phyloP scores from a whole-genome alignment of 1,140 invertebrate species.

The Ceratoteleas bidentatus region DNA sequence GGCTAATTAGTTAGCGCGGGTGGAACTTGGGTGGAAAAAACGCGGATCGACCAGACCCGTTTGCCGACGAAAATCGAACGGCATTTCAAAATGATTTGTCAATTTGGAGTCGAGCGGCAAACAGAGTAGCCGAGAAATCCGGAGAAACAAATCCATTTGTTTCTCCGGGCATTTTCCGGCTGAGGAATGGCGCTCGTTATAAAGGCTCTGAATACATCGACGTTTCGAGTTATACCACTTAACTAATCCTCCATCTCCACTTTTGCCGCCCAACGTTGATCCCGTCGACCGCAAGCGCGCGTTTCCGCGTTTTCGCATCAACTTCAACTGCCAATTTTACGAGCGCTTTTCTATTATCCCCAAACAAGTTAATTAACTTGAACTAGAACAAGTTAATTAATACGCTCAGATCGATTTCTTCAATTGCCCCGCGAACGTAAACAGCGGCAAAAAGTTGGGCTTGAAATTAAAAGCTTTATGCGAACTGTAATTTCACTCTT shows the following conservation, averaged over 20 bases:
- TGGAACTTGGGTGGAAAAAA: neutral
- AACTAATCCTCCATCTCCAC: constrained; percentile 61
- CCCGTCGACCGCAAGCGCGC: constrained; percentile 34
- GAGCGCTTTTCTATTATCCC: constrained; percentile 44
- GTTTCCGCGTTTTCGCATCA: constrained; percentile 42
- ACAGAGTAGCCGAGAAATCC: constrained; percentile 51
- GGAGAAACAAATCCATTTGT: constrained; percentile 65
- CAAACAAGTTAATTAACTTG: constrained; percentile 52
- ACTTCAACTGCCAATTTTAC: constrained; percentile 45
- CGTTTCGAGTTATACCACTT: constrained; percentile 67
- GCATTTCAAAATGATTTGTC: constrained; percentile 67
- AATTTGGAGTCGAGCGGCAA: constrained; percentile 65
- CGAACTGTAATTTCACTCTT: neutral
- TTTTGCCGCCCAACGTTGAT: constrained; percentile 57
- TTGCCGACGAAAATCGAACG: constrained; percentile 32
- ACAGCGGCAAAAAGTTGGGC: neutral
- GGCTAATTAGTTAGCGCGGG: neutral
- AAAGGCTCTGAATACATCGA: constrained; percentile 69
- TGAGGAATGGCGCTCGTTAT: constrained; percentile 71
- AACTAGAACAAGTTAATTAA: constrained; percentile 47
- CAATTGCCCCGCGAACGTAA: constrained; percentile 12
- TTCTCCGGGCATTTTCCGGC: constrained; percentile 59
- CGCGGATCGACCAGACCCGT: neutral
- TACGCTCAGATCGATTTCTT: constrained; percentile 33
- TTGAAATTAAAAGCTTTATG: neutral